Base-by-base conservation (phyloP, 1,140 invertebrate species). In the Prorops nasuta region DNA sequence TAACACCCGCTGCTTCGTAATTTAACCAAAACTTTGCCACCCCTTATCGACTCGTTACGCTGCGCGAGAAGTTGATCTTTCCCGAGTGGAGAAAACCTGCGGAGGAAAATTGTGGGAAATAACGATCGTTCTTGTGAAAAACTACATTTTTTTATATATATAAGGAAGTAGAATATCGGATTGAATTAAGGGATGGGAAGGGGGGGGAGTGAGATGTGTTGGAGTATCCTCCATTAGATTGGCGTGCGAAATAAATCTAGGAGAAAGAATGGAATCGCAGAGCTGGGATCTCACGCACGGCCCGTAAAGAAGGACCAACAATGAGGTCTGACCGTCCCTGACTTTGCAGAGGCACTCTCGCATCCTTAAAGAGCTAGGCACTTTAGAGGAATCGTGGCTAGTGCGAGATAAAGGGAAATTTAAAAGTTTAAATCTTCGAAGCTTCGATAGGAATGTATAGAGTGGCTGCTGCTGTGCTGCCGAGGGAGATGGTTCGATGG, bases 281-380 rank as follows among this genome's bases (percentile, higher is more conserved):
- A 24, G 53, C 15, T 43, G 36, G 58, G 64, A 74, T 74, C 72
- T 74, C 75, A 76, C 72, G 75, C 66, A 53, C 51, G 58, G 43
- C 56, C 66, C 73, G 63, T 77, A 77, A 76, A 77, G 71, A 75
- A 75, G 41, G 52, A 44, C 51, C 63, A 71, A 77, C 74, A 77
- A 77, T 66, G 64, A 70, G n/a, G 16, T 49, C 65, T 76, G 73
- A 74, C 73, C 74, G 65, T 67, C 64, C 56, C 62, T 28, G 17
- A 37, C 37, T 49, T 59, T 44, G 19, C 55, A 54, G 39, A 47
- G 31, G 54, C 44, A 51, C 49, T 50, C 63, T 55, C 68, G 64
- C 49, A 50, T 69, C 53, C 50, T 50, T 46, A 31, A 51, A 31
- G 24, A 45, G 41, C 42, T 48, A 45, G 38, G 37, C 57, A 19